Evolutionary conservation across 2,113 vertebrate genomes (phyloP).

Genomic region (Phalacrocorax pelagicus): DNA sequence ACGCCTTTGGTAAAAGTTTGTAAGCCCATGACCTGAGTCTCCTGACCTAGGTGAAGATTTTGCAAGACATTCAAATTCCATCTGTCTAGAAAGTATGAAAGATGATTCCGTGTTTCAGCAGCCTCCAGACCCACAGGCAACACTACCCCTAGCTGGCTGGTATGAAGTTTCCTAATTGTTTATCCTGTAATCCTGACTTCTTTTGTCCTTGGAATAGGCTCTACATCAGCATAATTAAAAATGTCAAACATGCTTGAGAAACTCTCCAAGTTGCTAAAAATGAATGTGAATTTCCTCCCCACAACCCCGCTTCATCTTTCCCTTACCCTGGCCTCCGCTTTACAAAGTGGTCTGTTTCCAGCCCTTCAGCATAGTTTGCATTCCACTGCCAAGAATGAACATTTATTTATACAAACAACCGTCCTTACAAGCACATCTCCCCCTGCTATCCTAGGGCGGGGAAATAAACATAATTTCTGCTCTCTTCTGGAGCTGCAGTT

Average conservation of each 20-base stretch:
- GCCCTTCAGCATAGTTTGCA: conserved; percentile 70
- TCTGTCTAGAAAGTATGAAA: conserved; percentile 21
- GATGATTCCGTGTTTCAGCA: not conserved
- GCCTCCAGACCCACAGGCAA: conserved; percentile 14
- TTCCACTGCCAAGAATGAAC: conserved; percentile 71
- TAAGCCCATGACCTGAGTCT: not conserved
- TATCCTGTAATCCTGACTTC: conserved; percentile 23
- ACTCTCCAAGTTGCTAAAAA: conserved; percentile 60
- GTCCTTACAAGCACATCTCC: conserved; percentile 46
- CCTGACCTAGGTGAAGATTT: conserved; percentile 19
- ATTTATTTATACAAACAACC: conserved; percentile 74
- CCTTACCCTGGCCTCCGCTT: conserved; percentile 67
- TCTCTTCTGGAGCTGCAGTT: not conserved
- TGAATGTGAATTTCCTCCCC: conserved; percentile 52
- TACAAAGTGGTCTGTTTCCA: conserved; percentile 45
- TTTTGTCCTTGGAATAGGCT: conserved; percentile 40
- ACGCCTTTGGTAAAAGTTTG: not conserved
- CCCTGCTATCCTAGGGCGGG: not conserved
- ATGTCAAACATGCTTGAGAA: conserved; percentile 67
- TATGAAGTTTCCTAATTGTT: conserved; percentile 32
- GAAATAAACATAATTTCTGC: not conserved
- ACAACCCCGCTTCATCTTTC: not conserved
- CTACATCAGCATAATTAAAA: conserved; percentile 52
- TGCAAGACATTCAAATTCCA: conserved; percentile 48
- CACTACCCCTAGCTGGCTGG: not conserved